Evolutionary conservation across 1,140 invertebrate species (phyloP), one percentile per base, ranked within the genome.

Genomic region (Trachymyrmex septentrionalis): DNA sequence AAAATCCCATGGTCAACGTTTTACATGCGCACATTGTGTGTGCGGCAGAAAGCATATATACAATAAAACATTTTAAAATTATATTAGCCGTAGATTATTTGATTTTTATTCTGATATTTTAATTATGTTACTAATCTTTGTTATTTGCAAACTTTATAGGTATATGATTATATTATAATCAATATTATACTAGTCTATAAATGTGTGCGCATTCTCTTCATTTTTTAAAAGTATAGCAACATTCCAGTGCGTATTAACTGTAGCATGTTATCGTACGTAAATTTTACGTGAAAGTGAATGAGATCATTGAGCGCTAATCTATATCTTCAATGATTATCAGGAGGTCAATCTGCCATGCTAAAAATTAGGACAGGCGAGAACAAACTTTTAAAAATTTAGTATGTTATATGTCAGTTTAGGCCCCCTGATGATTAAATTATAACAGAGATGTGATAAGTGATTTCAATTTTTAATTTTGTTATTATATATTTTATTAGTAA

Each of bases 1-100:
- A 55, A 81, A 55, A 55, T 5, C 19, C 34, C 24, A 27, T 12
- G 67, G 67, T 44, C 24, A 73, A 73, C 38, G 21, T 50, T 84
- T 73, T 30, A 24, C 38, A 82, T 38, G 66, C 10, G 21, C 12
- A 16, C 7, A 30, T 0, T n/a, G 4, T 30, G 4, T 30, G 53
- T 66, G 16, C 16, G 30, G 6, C 6, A 34, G 12, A 59, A 21
- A 72, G 30, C 19, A n/a, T 10, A 2, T n/a, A 38, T 10, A 44
- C 38, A 44, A 44, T 16, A 38, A n/a, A 55, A 71, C 57, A 27
- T 57, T 77, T 64, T 77, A 3, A 7, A 57, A 57, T 57, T 10
- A 21, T 21, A 7, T n/a, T 9, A 57, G 14, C 4, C 27, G 27
- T 38, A 6, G n/a, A 80, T 66, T 78, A 48, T 61, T 2, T 12